phyloP scores from a whole-genome alignment of 2,113 vertebrate genomes.

The Thinocorus orbignyianus region DNA sequence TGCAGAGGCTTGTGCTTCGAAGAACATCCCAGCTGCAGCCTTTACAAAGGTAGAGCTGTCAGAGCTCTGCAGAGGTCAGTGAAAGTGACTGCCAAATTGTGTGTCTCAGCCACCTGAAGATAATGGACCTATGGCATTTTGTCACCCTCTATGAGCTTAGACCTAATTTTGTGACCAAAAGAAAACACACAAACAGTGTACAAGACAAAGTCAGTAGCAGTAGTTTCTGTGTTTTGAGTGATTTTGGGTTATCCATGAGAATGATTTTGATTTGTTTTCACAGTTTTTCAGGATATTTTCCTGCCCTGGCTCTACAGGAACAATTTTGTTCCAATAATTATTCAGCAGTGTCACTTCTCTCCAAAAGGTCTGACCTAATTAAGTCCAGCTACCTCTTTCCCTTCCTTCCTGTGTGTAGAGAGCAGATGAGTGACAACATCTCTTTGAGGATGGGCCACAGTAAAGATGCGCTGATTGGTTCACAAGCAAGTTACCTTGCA shows the following conservation, averaged over 20 bases:
- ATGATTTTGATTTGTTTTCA: neutral
- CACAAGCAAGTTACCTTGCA: neutral
- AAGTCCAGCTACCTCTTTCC: neutral
- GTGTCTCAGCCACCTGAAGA: neutral
- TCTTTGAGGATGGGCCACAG: neutral
- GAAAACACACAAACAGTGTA: neutral
- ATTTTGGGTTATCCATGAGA: neutral
- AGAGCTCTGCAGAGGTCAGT: neutral
- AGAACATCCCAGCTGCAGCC: neutral
- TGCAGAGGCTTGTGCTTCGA: neutral
- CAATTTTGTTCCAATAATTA: neutral
- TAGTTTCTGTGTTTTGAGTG: neutral
- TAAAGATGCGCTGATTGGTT: neutral
- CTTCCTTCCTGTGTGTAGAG: neutral
- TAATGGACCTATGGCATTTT: neutral
- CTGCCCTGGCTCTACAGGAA: neutral
- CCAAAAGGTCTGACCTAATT: neutral
- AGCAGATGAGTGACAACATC: neutral
- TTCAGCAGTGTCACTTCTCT: neutral
- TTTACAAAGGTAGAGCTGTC: neutral
- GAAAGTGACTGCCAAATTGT: fast-evolving
- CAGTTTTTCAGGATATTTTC: neutral
- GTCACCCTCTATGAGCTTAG: fast-evolving
- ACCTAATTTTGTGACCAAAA: neutral
- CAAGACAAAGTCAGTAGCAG: neutral